Evolutionary conservation across 2,797 vertebrate species (phyloP).

Genomic region (Melanotaenia boesemani): DNA sequence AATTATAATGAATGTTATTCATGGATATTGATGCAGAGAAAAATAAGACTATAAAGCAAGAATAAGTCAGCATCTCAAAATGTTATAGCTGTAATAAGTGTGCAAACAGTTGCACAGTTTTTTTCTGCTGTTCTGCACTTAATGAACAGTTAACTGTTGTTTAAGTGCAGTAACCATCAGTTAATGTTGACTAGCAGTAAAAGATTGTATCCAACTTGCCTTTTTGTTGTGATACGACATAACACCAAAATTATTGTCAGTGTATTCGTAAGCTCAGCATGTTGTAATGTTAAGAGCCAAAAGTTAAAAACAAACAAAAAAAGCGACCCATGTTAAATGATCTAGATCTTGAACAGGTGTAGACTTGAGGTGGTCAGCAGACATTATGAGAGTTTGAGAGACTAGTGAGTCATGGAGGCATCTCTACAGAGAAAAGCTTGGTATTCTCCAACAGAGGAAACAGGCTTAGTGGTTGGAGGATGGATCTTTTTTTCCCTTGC

Average conservation of each 20-base stretch:
- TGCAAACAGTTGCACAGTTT: background rate
- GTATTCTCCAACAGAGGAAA: slow-evolving; percentile 78
- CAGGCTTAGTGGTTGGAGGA: slow-evolving; percentile 81
- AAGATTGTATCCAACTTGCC: background rate
- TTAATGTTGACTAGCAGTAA: background rate
- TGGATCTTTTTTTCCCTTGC: slow-evolving; percentile 75
- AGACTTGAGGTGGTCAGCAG: slow-evolving; percentile 34
- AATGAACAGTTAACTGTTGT: too few species aligned
- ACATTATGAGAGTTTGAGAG: slow-evolving; percentile 50
- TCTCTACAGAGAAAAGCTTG: slow-evolving; percentile 73
- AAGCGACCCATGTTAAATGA: slow-evolving; percentile 13
- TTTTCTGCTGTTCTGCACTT: too few species aligned
- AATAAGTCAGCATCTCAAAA: background rate
- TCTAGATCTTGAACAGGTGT: slow-evolving; percentile 41
- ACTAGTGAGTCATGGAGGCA: slow-evolving; percentile 63
- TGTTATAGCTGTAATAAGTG: slow-evolving; percentile 1
- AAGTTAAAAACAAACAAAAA: background rate
- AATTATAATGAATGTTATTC: too few species aligned
- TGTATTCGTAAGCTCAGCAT: slow-evolving; percentile 6
- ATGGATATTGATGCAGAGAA: background rate
- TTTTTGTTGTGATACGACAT: background rate
- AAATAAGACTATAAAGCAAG: background rate
- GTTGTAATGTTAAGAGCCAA: background rate
- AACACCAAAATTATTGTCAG: background rate
- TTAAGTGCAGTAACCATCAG: background rate